Evolutionary conservation across 2,113 vertebrate genomes (phyloP).

Genomic region (Thunnus thynnus): DNA sequence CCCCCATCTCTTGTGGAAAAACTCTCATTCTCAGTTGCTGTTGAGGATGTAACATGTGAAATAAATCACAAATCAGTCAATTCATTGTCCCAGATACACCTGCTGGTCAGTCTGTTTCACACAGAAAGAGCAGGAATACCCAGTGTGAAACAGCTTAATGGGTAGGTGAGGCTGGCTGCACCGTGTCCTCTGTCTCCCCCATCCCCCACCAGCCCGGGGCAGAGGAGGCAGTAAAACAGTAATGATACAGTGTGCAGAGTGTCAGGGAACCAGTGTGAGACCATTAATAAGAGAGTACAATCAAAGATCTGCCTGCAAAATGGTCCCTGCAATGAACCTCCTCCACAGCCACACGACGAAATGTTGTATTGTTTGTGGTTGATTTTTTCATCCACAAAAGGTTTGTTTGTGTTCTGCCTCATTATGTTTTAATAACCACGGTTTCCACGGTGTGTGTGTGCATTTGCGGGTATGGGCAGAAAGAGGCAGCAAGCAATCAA

Average conservation of each 20-base stretch:
- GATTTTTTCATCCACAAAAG: constrained; percentile 6
- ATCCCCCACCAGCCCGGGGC: constrained; percentile 68
- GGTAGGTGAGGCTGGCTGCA: constrained; percentile 55
- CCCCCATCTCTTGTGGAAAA: neutral
- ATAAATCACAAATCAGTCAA: neutral
- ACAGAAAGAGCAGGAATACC: neutral
- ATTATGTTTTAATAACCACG: constrained; percentile 13
- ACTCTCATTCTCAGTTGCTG: neutral
- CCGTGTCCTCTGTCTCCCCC: constrained; percentile 55
- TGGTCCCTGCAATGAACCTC: constrained; percentile 5
- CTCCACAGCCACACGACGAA: neutral
- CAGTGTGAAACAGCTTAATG: constrained; percentile 41
- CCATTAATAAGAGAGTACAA: constrained; percentile 71
- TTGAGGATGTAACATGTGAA: neutral
- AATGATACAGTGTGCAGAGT: constrained; percentile 65
- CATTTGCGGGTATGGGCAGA: constrained; percentile 4
- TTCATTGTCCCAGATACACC: constrained; percentile 9
- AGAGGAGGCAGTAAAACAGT: constrained; percentile 71
- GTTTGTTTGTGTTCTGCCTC: constrained; percentile 31
- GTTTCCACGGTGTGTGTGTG: neutral
- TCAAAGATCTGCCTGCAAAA: constrained; percentile 54
- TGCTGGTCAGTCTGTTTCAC: constrained; percentile 16
- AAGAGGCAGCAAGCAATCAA: constrained; percentile 46
- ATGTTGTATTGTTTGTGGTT: constrained; percentile 13
- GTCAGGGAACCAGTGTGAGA: constrained; percentile 61